Evolutionary conservation across 2,888 invertebrate species (phyloP).

Genomic region (Macrosoma leucophasiata): DNA sequence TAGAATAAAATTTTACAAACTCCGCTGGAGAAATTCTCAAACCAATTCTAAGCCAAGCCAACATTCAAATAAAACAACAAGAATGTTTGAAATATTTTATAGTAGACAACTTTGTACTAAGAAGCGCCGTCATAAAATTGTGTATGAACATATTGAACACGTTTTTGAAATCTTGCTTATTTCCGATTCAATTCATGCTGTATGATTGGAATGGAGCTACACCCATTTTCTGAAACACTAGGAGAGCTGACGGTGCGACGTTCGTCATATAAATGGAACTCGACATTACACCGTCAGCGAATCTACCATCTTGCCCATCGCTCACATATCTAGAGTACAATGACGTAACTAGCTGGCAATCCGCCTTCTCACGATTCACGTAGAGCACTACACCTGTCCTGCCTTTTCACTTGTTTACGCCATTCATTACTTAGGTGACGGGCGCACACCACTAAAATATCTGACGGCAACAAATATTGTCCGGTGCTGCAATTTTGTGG

Average conservation of each 20-base stretch:
- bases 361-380: slow-evolving; percentile 12
- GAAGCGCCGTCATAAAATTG: too few species aligned
- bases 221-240: too few species aligned
- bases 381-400: slow-evolving; percentile 17
- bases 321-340: slow-evolving; percentile 29
- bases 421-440: slow-evolving; percentile 42
- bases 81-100: too few species aligned
- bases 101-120: too few species aligned
- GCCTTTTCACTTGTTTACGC: slow-evolving; percentile 28
- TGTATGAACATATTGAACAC: too few species aligned
- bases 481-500: slow-evolving; percentile 6
- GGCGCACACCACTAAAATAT: slow-evolving; percentile 22
- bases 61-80: too few species aligned
- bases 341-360: slow-evolving; percentile 20
- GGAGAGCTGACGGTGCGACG: slow-evolving; percentile 37
- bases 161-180: too few species aligned
- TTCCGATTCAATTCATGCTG: too few species aligned
- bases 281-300: slow-evolving; percentile 36
- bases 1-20: too few species aligned
- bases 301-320: slow-evolving; percentile 32
- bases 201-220: too few species aligned
- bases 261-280: slow-evolving; percentile 33
- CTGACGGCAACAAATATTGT: slow-evolving; percentile 13
- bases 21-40: too few species aligned
- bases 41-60: too few species aligned